Evolutionary conservation across 2,113 vertebrate genomes (phyloP), one percentile per base, ranked within the genome.

Genomic region (Ictidomys tridecemlineatus): DNA sequence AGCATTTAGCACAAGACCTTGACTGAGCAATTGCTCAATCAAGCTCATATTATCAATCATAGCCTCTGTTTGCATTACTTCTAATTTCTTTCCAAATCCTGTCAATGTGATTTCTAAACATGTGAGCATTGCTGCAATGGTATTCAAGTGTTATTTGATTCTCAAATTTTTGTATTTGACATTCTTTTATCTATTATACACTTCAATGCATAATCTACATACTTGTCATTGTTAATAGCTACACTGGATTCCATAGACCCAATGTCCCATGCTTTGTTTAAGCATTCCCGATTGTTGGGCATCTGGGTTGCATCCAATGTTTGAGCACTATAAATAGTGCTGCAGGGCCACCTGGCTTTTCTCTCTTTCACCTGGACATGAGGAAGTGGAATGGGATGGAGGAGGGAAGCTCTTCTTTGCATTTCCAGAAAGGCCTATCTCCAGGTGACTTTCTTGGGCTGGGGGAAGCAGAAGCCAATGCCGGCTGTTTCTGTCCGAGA

Each of bases 301-400:
- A 37, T 48, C 73, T 96, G 97, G 93, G 70, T 87, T 16, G 76
- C 53, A 79, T 93, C 95, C 90, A 89, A 2, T 63, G 72, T 95
- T 67, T 90, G 87, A 89, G 51, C n/a, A 26, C 79, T 93, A 92
- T 97, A 97, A 97, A 97, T 96, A 98, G 85, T 6, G 8, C 87
- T 24, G 8, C 32, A 6, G 20, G 72, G 95, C 58, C 93, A 92
- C 92, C 93, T 92, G 97, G 96, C 39, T 87, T 96, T 96, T 97
- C 85, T 97, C 94, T n/a, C 51, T 22, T 32, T 86, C 39, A 53
- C 96, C 96, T 93, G 76, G 83, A 89, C 48, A 0, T 22, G 80
- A 56, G 42, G 42, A n/a, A 20, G 26, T 39, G 0, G 53, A 48
- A 20, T 18, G 39, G 56, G 18, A 34, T 51, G 65, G 72, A 48